phyloP scores from a whole-genome alignment of 92 coral and sea anemone genomes.

The Phenganax subtilis region DNA sequence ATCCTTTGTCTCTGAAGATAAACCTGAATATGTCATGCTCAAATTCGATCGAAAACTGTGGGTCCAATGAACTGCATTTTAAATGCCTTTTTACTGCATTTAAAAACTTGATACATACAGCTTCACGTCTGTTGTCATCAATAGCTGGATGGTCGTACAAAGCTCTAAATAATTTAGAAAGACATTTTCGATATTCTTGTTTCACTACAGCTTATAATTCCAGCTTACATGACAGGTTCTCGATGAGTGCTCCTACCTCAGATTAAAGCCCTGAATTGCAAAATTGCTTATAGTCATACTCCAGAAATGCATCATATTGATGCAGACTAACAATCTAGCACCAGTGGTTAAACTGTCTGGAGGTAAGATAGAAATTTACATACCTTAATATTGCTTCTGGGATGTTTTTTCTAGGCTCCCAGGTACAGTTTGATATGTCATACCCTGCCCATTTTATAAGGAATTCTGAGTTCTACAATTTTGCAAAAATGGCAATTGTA shows the following conservation, averaged over 20 bases:
- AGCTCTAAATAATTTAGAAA: slow-evolving; percentile 15
- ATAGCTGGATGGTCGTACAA: neutral
- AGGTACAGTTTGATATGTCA: slow-evolving; percentile 11
- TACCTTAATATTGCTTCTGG: slow-evolving; percentile 2
- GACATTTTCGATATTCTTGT: neutral
- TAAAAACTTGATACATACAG: neutral
- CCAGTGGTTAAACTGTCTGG: too few species aligned
- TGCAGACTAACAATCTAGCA: neutral
- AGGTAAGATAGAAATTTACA: neutral
- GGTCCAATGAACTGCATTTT: slow-evolving; percentile 6
- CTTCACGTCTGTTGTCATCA: neutral
- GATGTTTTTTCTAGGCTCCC: slow-evolving; percentile 9
- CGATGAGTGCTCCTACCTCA: neutral
- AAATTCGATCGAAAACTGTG: slow-evolving; percentile 10
- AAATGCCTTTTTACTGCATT: slow-evolving; percentile 9
- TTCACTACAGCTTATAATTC: neutral
- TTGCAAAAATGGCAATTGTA: neutral
- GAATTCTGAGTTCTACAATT: neutral
- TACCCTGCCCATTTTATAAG: slow-evolving; percentile 16
- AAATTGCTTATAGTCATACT: neutral
- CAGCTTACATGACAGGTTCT: neutral
- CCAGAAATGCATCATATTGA: too few species aligned
- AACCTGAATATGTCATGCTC: slow-evolving; percentile 8
- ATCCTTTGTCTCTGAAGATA: slow-evolving; percentile 18
- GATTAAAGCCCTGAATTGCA: neutral